Percentiles rank a stretch among this genome's conserved stretches.
Conservation (phyloP, 1,140 invertebrate species). For the Mylabris phalerata region DNA sequence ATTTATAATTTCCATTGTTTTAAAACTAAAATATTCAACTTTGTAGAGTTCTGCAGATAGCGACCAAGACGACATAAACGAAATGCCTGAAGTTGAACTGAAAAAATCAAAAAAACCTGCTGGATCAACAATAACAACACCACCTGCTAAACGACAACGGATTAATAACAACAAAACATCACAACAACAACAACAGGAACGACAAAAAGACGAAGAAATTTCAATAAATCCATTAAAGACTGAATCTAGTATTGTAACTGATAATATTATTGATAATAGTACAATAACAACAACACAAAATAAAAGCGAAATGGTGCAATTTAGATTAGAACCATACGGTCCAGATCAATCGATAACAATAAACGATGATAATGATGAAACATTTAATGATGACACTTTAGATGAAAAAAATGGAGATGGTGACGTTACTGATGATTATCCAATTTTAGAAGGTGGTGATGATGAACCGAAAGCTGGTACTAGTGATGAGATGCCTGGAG, state of each 20-base stretch:
- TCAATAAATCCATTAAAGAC: neutral
- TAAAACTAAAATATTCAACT: too few species aligned
- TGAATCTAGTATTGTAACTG: slow-evolving; percentile 18
- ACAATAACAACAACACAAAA: neutral
- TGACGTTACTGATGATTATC: slow-evolving; percentile 36
- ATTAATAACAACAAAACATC: slow-evolving; percentile 21
- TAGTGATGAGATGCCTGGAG: slow-evolving; percentile 31
- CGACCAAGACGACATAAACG: too few species aligned
- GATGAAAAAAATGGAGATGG: slow-evolving; percentile 23
- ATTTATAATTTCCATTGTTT: too few species aligned
- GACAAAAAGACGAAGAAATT: slow-evolving; percentile 6
- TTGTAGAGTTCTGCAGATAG: too few species aligned
- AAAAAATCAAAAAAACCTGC: slow-evolving; percentile 22
- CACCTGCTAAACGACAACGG: slow-evolving; percentile 24
- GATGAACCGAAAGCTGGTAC: slow-evolving; percentile 37
- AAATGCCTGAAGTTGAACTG: too few species aligned
- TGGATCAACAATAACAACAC: slow-evolving; percentile 8
- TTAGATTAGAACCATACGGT: slow-evolving; percentile 39
- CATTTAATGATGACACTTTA: slow-evolving; percentile 29
- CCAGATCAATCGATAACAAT: slow-evolving; percentile 23
- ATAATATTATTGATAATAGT: neutral
- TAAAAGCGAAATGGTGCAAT: slow-evolving; percentile 25
- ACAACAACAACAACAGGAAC: slow-evolving; percentile 10
- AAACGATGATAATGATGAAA: slow-evolving; percentile 27
- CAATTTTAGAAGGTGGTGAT: slow-evolving; percentile 32